phyloP scores from a whole-genome alignment of 2,888 invertebrate species.

The Labia minor region DNA sequence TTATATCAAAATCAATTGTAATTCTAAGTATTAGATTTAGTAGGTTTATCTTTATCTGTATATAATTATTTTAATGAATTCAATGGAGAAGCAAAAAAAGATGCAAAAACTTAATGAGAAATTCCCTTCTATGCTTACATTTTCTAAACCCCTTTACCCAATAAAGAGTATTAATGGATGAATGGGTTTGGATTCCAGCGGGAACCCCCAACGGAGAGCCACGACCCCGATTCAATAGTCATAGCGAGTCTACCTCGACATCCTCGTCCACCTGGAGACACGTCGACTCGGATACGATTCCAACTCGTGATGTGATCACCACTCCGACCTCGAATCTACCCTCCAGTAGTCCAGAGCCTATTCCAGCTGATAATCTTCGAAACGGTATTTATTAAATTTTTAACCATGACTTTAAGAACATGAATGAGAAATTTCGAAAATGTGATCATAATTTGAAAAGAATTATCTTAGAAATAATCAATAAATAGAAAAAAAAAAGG shows the following conservation, averaged over 20 bases:
- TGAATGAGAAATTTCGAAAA: not conserved
- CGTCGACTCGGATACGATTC: conserved; percentile 29
- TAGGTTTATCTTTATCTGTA: no score
- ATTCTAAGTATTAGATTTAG: no score
- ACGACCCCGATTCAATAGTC: conserved; percentile 47
- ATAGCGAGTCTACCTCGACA: conserved; percentile 38
- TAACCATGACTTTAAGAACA: not conserved
- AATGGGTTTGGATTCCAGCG: conserved; percentile 33
- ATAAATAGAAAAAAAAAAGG: no score
- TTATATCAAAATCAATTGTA: no score
- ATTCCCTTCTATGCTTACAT: no score
- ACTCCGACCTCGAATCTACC: conserved; percentile 19
- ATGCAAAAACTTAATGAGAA: no score
- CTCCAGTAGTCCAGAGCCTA: conserved; percentile 19
- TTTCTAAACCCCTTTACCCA: no score
- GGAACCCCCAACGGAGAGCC: conserved; percentile 40
- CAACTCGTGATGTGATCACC: conserved; percentile 28
- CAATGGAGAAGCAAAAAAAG: no score
- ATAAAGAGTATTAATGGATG: not conserved
- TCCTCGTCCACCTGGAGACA: conserved; percentile 23
- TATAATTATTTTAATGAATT: no score
- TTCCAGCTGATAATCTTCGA: conserved; percentile 25
- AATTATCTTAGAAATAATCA: no score
- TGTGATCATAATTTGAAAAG: no score
- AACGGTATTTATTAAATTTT: conserved; percentile 25